A percentile compares a stretch with the other conserved stretches of the same genome.
These are phyloP conservation scores for Watsonalla cultraria DNA, from an alignment of 2,888 invertebrate genomes.

Conservation along the genomic window DNA sequence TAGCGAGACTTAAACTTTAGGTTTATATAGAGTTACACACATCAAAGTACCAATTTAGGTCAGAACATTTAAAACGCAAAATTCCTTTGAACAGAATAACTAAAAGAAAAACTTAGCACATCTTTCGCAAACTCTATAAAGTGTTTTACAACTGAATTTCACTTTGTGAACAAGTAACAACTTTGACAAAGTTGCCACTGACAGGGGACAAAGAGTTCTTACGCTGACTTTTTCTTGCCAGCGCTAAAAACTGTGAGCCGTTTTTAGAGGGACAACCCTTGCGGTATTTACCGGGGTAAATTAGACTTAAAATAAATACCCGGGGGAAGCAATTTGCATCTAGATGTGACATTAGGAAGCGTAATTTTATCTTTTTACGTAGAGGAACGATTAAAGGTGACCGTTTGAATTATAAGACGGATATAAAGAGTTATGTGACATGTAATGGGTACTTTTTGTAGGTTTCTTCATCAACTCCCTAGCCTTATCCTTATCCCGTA, in stretches of 20 bases:
- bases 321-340: slow-evolving; percentile 72
- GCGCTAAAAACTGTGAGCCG: slow-evolving; percentile 23
- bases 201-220: slow-evolving; percentile 1
- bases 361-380: slow-evolving; percentile 52
- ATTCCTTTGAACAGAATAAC: neutral
- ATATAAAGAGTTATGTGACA: slow-evolving; percentile 2
- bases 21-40: too few species aligned
- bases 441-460: too few species aligned
- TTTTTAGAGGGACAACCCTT: slow-evolving; percentile 41
- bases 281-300: slow-evolving; percentile 68
- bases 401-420: slow-evolving; percentile 29
- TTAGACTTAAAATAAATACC: slow-evolving; percentile 72
- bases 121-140: neutral
- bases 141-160: slow-evolving; percentile 2
- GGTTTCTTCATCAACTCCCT: too few species aligned
- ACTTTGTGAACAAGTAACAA: neutral
- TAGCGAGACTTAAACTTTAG: too few species aligned
- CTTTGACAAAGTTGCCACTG: slow-evolving; percentile 2
- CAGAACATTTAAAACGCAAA: neutral
- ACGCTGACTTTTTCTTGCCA: neutral
- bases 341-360: slow-evolving; percentile 72
- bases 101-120: neutral
- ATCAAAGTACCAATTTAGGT: too few species aligned
- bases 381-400: slow-evolving; percentile 23
- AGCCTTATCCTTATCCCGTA: too few species aligned